Evolutionary conservation across 2,888 invertebrate genomes (phyloP), one percentile per base, ranked within the genome.

Genomic region (Quadroppia sp.): DNA sequence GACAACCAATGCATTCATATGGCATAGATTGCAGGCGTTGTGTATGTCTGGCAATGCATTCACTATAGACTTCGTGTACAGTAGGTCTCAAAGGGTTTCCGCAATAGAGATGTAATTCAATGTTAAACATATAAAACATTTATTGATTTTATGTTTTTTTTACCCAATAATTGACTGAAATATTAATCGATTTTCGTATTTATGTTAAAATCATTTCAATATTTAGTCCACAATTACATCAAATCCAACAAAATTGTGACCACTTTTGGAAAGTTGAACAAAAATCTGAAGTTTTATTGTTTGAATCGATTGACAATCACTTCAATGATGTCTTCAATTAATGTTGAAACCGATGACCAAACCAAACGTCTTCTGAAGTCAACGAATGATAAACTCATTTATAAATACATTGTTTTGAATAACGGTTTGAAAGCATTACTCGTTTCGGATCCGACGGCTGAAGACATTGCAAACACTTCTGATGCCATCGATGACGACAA

Each of bases 351-450:
- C 2, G 36, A 36, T 40, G 36, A 64, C 1, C 36, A 64, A 36
- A 64, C 6, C 20, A 11, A 32, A 36, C 6, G 36, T 20, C 30
- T 64, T 15, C 9, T 64, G 17, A 64, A 64, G 64, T 74, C 76
- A 23, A 11, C 72, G 28, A 76, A 59, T 67, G 74, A 76, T 45
- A 61, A 69, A 42, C 50, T 71, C 23, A 42, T 56, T 6, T 76
- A 76, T 73, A 74, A 70, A 48, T 40, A 69, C 17, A 20, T 76
- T 6, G 40, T 40, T 59, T 67, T 76, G n/a, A 23, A 20, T 7
- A 76, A 76, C 71, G 76, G 74, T 28, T 20, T 76, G 32, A 53
- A 59, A 36, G 70, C 56, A 15, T 25, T 76, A 3, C 30, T 76
- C 2, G 70, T 76, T 13, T 75, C 74, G 9, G 75, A 75, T 36